These are phyloP conservation scores for Merops nubicus DNA, from an alignment of 2,113 vertebrate genomes.

Conservation along the genomic window DNA sequence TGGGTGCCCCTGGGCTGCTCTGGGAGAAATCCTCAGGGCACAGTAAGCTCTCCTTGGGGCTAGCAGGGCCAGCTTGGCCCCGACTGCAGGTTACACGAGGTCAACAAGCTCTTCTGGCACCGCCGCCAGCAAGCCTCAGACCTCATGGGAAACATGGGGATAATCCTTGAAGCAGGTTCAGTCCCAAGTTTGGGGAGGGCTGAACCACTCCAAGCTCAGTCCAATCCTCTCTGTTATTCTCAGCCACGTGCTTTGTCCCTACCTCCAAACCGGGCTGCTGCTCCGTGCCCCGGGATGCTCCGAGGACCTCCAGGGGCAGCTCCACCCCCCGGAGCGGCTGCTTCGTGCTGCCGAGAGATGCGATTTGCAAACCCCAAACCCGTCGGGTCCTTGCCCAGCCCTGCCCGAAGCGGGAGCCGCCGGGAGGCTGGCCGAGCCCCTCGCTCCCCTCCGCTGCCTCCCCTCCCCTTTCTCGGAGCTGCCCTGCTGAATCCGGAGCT, in stretches of 20 bases:
- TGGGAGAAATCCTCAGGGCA: background rate
- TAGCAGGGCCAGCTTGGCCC: background rate
- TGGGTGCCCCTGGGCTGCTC: background rate
- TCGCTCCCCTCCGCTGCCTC: background rate
- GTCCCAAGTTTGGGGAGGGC: background rate
- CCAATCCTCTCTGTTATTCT: accelerated
- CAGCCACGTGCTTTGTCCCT: background rate
- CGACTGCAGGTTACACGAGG: accelerated
- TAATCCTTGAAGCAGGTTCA: background rate
- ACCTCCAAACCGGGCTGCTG: background rate
- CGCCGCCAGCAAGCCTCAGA: background rate
- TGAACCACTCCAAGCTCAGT: background rate
- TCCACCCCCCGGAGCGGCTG: background rate
- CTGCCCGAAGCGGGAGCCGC: background rate
- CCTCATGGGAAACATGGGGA: accelerated
- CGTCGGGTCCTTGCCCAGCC: accelerated
- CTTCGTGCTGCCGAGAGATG: accelerated
- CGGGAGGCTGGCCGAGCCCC: background rate
- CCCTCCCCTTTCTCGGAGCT: background rate
- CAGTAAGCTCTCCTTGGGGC: accelerated
- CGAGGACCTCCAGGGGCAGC: background rate
- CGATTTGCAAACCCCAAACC: background rate
- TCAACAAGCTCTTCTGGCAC: no score
- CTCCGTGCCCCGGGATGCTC: background rate
- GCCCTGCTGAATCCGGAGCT: background rate